Conservation (phyloP, 2,888 invertebrate species). For the Ptychoptera contaminata region DNA sequence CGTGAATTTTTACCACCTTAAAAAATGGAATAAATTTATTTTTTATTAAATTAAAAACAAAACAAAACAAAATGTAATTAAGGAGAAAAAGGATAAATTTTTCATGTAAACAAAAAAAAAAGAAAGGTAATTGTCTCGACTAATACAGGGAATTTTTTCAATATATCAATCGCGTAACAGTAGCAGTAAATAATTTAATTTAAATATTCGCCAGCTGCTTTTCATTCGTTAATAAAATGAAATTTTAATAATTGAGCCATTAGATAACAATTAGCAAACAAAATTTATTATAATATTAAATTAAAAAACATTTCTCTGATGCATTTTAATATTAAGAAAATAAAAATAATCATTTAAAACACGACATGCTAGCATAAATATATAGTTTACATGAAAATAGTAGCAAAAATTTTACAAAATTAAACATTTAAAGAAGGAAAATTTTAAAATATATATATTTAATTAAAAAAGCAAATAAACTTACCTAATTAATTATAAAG, state of each 20-base stretch:
- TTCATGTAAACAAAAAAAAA: too few species aligned
- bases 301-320: too few species aligned
- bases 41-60: not conserved
- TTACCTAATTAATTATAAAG: too few species aligned
- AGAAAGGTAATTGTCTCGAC: too few species aligned
- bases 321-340: too few species aligned
- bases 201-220: too few species aligned
- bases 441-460: conserved; percentile 24
- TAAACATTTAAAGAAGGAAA: too few species aligned
- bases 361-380: conserved; percentile 17
- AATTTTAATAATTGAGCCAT: conserved; percentile 21
- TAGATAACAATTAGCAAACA: conserved; percentile 27
- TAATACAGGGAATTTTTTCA: too few species aligned
- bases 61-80: conserved; percentile 3
- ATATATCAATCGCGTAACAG: too few species aligned
- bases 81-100: not conserved
- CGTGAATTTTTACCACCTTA: conserved; percentile 46
- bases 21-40: conserved; percentile 5
- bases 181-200: too few species aligned
- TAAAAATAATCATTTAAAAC: conserved; percentile 1
- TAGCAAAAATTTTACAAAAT: conserved; percentile 32
- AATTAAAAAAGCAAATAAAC: not conserved
- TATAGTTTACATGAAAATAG: conserved; percentile 21
- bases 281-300: conserved; percentile 22
- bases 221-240: not conserved